Evolutionary conservation across 2,797 vertebrate genomes (phyloP).

Genomic region (Enteromius unitaeniatus): DNA sequence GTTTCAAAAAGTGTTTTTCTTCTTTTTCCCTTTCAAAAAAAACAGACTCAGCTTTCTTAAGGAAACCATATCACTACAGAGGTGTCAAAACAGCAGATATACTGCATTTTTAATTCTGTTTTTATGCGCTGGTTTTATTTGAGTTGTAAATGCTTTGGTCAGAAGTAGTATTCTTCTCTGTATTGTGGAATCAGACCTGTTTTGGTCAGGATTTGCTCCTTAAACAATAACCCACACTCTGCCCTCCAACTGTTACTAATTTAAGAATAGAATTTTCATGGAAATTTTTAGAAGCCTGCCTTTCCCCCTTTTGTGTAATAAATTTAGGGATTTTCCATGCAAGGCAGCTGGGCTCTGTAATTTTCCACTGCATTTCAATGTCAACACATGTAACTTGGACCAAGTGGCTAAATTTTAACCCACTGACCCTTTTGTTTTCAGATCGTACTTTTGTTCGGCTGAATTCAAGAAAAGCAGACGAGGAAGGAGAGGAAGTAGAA

Average conservation of each 20-base stretch:
- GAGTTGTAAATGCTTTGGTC: background rate
- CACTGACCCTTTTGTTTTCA: slow-evolving; percentile 45
- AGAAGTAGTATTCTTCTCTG: background rate
- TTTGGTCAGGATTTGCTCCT: slow-evolving; percentile 25
- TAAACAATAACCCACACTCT: slow-evolving; percentile 17
- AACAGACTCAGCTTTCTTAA: background rate
- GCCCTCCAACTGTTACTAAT: slow-evolving; percentile 22
- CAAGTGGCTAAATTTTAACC: slow-evolving; percentile 48
- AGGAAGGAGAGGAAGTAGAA: slow-evolving; percentile 13
- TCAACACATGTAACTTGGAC: background rate
- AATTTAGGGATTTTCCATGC: slow-evolving; percentile 54
- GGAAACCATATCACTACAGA: background rate
- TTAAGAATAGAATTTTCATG: slow-evolving; percentile 50
- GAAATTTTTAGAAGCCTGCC: slow-evolving; percentile 45
- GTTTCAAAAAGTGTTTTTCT: no score
- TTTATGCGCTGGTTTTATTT: background rate
- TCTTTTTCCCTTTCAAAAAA: background rate
- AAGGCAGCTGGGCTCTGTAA: slow-evolving; percentile 22
- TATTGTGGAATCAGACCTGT: background rate
- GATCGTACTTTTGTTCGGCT: slow-evolving; percentile 21
- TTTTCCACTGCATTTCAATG: slow-evolving; percentile 43
- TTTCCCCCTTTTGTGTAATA: slow-evolving; percentile 42
- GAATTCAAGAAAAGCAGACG: background rate
- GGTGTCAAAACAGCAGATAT: background rate
- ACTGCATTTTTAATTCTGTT: background rate